Percentiles rank a stretch among this genome's conserved stretches.
Conservation (phyloP, 2,888 invertebrate genomes). For the Drosophila sordidula region DNA sequence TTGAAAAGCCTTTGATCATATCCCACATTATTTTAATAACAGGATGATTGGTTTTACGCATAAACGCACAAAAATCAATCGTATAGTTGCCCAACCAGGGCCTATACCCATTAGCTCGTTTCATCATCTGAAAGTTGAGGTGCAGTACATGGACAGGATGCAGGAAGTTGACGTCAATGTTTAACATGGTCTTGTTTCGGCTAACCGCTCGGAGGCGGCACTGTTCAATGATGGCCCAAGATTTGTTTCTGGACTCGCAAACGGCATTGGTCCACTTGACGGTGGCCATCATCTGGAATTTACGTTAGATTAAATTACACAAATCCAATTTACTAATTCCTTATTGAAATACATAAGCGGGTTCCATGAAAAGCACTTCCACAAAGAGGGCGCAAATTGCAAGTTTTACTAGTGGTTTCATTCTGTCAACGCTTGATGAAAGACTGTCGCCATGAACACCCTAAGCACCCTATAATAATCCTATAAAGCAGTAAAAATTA, state of each 20-base stretch:
- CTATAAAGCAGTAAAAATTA: no score
- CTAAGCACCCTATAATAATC: no score
- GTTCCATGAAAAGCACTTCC: background rate
- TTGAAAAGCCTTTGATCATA: no score
- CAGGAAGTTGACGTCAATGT: no score
- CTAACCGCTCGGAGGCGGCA: conserved; percentile 16
- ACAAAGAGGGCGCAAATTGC: background rate
- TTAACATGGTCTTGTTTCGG: conserved; percentile 1
- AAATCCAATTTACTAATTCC: background rate
- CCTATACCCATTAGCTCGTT: no score
- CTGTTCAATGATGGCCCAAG: conserved; percentile 8
- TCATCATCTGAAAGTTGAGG: no score
- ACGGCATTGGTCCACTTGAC: conserved; percentile 22
- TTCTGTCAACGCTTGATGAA: background rate
- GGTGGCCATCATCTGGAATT: background rate
- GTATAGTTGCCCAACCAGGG: no score
- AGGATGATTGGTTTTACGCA: no score
- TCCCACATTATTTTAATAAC: no score
- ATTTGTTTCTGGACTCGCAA: conserved; percentile 24
- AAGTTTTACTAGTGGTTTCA: background rate
- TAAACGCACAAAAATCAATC: no score
- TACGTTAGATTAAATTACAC: no score
- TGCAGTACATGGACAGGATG: no score
- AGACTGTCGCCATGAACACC: background rate
- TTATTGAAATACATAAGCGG: background rate